Conservation (phyloP, 2,113 vertebrate species). For the Odobenus rosmarus region DNA sequence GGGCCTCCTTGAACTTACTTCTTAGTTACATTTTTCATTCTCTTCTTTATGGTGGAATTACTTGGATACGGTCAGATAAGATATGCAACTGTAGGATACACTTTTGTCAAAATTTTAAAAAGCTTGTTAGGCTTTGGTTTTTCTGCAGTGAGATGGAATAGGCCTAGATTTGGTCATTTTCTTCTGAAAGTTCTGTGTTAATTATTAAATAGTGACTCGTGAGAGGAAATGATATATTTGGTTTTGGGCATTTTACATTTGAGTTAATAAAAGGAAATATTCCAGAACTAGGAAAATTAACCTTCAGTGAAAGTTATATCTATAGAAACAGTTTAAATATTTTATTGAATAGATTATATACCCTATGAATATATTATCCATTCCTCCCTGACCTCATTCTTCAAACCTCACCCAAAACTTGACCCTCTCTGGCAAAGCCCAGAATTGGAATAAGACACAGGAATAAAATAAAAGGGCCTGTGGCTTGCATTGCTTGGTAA, state of each 20-base stretch:
- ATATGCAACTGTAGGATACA: neutral
- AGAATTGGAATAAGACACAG: neutral
- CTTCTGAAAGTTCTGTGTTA: neutral
- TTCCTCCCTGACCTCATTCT: neutral
- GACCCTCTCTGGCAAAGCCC: neutral
- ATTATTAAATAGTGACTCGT: neutral
- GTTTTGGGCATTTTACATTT: neutral
- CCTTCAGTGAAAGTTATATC: neutral
- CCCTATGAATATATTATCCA: neutral
- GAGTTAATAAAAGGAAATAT: neutral
- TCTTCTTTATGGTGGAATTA: neutral
- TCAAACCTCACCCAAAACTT: neutral
- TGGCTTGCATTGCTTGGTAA: neutral
- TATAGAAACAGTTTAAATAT: neutral
- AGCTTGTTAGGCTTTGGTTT: neutral
- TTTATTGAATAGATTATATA: neutral
- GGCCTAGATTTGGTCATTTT: neutral
- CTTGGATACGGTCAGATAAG: neutral
- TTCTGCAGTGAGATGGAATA: neutral
- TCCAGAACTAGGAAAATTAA: neutral
- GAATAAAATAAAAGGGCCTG: neutral
- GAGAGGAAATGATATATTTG: constrained; percentile 9
- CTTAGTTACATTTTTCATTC: neutral
- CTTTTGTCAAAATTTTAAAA: neutral
- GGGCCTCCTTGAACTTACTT: neutral